Conservation (phyloP, 2,113 vertebrate genomes). For the Xenopus laevis region DNA sequence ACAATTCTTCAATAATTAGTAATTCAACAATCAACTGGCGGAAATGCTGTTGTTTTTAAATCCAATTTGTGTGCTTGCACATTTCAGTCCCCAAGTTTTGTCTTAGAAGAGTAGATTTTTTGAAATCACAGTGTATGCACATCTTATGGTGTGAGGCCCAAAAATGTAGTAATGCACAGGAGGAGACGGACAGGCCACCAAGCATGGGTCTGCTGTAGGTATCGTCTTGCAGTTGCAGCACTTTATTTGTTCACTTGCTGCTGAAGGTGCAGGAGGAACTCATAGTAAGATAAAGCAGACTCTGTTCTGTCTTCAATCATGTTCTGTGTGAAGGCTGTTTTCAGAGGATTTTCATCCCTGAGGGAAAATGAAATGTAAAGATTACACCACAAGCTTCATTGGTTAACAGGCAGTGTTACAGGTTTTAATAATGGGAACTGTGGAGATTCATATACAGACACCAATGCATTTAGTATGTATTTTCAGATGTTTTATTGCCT, state of each 20-base stretch:
- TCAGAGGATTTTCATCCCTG: slow-evolving; percentile 89
- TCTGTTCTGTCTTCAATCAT: slow-evolving; percentile 97
- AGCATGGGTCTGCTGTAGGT: background rate
- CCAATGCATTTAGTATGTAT: too few relatives aligned
- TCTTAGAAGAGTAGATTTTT: slow-evolving; percentile 32
- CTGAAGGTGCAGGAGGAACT: slow-evolving; percentile 93
- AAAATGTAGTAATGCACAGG: slow-evolving; percentile 56
- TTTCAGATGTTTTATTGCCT: too few relatives aligned
- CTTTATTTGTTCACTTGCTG: slow-evolving; percentile 94
- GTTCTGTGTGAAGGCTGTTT: slow-evolving; percentile 85
- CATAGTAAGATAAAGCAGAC: slow-evolving; percentile 94
- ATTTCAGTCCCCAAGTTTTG: slow-evolving; percentile 54
- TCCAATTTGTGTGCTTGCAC: slow-evolving; percentile 58
- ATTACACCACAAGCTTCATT: background rate
- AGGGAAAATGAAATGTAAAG: background rate
- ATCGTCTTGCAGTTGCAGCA: slow-evolving; percentile 23
- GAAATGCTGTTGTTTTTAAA: slow-evolving; percentile 49
- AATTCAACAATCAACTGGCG: slow-evolving; percentile 65
- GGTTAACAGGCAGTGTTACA: too few relatives aligned
- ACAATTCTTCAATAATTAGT: slow-evolving; percentile 53
- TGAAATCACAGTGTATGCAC: slow-evolving; percentile 71
- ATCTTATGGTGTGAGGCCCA: slow-evolving; percentile 65
- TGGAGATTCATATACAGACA: too few relatives aligned
- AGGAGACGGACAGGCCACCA: slow-evolving; percentile 50
- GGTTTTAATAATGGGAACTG: too few relatives aligned